Evolutionary conservation across 1,140 invertebrate genomes (phyloP), one percentile per base, ranked within the genome.

Genomic region (Trialeurodes vaporariorum): DNA sequence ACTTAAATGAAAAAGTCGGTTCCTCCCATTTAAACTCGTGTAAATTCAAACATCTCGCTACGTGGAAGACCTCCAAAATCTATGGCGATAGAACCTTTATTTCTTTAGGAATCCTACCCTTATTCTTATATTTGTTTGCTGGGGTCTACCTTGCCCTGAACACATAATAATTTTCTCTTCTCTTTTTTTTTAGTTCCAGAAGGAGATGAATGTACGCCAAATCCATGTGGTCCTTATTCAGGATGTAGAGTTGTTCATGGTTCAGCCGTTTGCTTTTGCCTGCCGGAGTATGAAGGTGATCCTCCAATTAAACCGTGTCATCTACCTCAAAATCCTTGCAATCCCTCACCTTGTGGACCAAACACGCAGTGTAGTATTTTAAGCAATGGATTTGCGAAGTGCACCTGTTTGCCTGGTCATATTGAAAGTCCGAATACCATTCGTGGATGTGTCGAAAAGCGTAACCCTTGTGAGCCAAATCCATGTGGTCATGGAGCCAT

Each of bases 341-440:
- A 88, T 69, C 88, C 90, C 22, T 92, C 89, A 34, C 91, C 91
- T 0, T 94, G 92, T 76, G 92, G 92, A 17, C 89, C 88, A 2
- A 94, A 94, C 73, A 94, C 92, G 1, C 87, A 92, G 73, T 94
- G 92, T 74, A 83, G 88, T 0, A 80, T 92, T 23, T 76, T 91
- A 17, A 80, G 82, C n/a, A 93, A 92, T 74, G 91, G 91, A 58
- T 89, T 91, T 74, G 85, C 91, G 0, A 92, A 93, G 77, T 95
- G 92, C 75, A 92, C 90, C 1, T 94, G 92, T 74, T 79, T 92
- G 66, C 81, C 86, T 67, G 90, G 90, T 23, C 93, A 85, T 75
- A 82, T 93, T 17, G 92, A 93, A 79, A 91, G 88, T 76, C 90
- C 90, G 0, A 93, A 93, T 72, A 93, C 92, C 0, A 86, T 94